Evolutionary conservation across 2,888 invertebrate genomes (phyloP).

Genomic region (Doris montereyensis): DNA sequence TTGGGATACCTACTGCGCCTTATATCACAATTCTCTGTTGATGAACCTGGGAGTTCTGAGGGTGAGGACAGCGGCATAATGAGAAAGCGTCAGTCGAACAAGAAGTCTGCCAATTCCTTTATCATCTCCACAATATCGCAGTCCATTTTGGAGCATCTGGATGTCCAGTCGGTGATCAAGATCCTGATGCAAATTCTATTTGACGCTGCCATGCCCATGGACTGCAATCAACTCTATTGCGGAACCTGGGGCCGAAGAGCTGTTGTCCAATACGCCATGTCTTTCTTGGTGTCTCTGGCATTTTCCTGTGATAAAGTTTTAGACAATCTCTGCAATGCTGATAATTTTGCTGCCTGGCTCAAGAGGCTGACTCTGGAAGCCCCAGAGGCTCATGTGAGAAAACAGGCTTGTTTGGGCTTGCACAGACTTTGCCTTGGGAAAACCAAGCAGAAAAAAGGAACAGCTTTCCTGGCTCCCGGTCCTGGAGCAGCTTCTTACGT

Average conservation of each 20-base stretch:
- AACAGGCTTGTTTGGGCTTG: constrained; percentile 93
- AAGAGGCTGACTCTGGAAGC: constrained; percentile 90
- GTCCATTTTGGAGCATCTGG: constrained; percentile 86
- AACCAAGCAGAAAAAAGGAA: constrained; percentile 70
- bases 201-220: constrained; percentile 83
- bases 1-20: constrained; percentile 89
- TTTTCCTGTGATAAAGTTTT: constrained; percentile 88
- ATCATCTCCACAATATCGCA: constrained; percentile 49
- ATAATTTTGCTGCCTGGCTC: constrained; percentile 83
- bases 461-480: constrained; percentile 79
- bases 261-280: constrained; percentile 92
- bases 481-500: constrained; percentile 85
- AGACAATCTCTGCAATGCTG: constrained; percentile 81
- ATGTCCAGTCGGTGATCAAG: constrained; percentile 86
- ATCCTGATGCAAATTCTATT: constrained; percentile 89
- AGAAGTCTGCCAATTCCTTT: constrained; percentile 29
- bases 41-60: constrained; percentile 55
- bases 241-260: constrained; percentile 93
- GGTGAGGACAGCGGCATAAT: constrained; percentile 62
- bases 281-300: constrained; percentile 92
- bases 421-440: constrained; percentile 87
- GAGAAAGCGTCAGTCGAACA: constrained; percentile 63
- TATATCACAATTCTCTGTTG: constrained; percentile 88
- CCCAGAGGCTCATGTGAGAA: constrained; percentile 90
- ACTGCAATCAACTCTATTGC: constrained; percentile 85